A percentile compares a stretch with the other conserved stretches of the same genome.
These are phyloP conservation scores for Sweltsa coloradensis DNA, from an alignment of 1,140 invertebrate genomes.

Conservation along the genomic window DNA sequence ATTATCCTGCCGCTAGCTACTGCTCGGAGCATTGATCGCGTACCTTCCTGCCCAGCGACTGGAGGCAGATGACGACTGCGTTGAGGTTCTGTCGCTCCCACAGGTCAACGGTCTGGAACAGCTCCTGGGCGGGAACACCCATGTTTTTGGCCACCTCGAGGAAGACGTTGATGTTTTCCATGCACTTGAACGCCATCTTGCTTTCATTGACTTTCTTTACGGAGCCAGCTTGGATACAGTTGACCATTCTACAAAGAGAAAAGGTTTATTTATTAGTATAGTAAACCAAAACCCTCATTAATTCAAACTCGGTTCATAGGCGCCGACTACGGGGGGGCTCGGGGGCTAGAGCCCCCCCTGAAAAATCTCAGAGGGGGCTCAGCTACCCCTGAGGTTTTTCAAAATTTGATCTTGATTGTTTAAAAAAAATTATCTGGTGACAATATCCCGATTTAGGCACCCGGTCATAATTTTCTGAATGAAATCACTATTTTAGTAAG, in stretches of 20 bases:
- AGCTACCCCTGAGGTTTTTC: too few species aligned
- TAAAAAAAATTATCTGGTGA: too few species aligned
- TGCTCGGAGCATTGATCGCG: too few species aligned
- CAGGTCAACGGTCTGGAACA: constrained; percentile 92
- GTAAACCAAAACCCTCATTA: background rate
- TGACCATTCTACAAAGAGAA: constrained; percentile 60
- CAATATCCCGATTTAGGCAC: too few species aligned
- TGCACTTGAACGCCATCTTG: constrained; percentile 91
- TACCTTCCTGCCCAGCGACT: constrained; percentile 91
- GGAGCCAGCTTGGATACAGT: constrained; percentile 59
- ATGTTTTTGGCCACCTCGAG: constrained; percentile 72
- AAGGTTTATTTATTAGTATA: too few species aligned
- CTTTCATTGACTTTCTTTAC: constrained; percentile 81
- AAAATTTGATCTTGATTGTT: too few species aligned
- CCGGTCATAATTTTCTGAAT: too few species aligned
- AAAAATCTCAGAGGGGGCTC: too few species aligned
- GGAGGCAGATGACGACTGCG: constrained; percentile 87
- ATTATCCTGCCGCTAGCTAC: too few species aligned
- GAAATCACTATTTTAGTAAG: too few species aligned
- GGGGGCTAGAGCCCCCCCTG: too few species aligned
- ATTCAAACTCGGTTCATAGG: constrained; percentile 2
- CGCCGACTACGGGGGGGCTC: too few species aligned
- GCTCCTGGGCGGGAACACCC: constrained; percentile 87
- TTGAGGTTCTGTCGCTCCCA: constrained; percentile 93
- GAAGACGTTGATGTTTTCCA: constrained; percentile 97